Evolutionary conservation across 2,113 vertebrate species (phyloP).

Genomic region (Panthera leo): DNA sequence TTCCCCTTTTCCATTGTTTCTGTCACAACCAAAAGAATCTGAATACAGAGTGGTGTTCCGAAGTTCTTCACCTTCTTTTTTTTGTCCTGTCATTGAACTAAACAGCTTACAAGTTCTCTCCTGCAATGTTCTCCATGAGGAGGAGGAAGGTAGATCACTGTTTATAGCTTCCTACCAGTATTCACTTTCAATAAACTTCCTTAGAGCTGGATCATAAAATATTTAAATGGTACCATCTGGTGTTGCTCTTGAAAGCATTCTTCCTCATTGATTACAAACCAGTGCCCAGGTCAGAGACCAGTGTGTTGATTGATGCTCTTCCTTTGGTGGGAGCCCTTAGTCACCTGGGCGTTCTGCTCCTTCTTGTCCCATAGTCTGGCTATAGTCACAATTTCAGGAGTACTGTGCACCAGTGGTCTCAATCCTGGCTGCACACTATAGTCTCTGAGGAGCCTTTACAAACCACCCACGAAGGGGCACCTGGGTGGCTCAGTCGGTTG

Average conservation of each 20-base stretch:
- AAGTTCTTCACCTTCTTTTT: background rate
- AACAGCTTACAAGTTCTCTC: background rate
- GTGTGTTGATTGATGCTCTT: background rate
- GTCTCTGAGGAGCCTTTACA: background rate
- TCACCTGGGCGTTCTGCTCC: background rate
- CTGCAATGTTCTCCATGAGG: background rate
- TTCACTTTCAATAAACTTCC: background rate
- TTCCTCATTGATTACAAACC: background rate
- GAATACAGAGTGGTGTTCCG: background rate
- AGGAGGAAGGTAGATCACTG: background rate
- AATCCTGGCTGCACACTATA: background rate
- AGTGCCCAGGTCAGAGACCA: background rate
- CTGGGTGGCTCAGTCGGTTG: too few relatives aligned
- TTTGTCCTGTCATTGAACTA: background rate
- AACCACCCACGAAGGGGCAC: background rate
- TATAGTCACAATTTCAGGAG: background rate
- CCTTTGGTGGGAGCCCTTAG: background rate
- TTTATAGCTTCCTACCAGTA: background rate
- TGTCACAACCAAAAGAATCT: background rate
- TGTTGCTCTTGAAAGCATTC: background rate
- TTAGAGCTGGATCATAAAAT: background rate
- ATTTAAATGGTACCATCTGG: background rate
- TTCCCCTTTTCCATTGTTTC: background rate
- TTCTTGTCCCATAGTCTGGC: background rate
- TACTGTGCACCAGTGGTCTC: background rate